phyloP scores from a whole-genome alignment of 1,140 invertebrate species.

The Drosophila oshimai region DNA sequence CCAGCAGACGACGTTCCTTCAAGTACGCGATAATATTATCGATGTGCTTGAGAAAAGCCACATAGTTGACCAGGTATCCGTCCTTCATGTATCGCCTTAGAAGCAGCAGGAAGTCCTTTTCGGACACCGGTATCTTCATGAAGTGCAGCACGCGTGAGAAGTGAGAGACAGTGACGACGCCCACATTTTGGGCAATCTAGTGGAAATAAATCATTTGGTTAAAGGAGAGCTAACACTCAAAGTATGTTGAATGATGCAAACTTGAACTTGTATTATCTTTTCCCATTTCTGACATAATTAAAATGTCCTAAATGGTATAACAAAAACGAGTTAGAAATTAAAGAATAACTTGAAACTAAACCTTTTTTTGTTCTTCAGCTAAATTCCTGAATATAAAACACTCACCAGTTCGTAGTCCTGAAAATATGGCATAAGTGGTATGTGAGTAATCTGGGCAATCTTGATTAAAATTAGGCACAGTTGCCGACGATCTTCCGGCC shows the following conservation, averaged over 20 bases:
- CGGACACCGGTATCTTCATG: conserved; percentile 85
- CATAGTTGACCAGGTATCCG: conserved; percentile 88
- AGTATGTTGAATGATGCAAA: too few species aligned
- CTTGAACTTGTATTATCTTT: too few species aligned
- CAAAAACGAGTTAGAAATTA: not conserved
- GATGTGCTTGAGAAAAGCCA: conserved; percentile 87
- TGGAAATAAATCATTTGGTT: too few species aligned
- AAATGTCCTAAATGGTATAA: not conserved
- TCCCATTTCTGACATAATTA: too few species aligned
- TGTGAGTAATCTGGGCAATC: conserved; percentile 85
- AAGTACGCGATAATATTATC: conserved; percentile 84
- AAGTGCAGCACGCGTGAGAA: conserved; percentile 88
- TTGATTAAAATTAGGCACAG: conserved; percentile 87
- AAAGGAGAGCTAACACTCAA: too few species aligned
- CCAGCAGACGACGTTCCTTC: conserved; percentile 49
- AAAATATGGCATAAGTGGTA: conserved; percentile 87
- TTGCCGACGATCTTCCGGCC: conserved; percentile 85
- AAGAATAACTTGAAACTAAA: too few species aligned
- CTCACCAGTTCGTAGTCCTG: conserved; percentile 89
- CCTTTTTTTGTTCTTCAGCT: too few species aligned
- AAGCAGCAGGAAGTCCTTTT: conserved; percentile 87
- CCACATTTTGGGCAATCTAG: conserved; percentile 88
- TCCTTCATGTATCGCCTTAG: conserved; percentile 88
- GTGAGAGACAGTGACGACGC: conserved; percentile 87
- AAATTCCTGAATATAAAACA: too few species aligned